Evolutionary conservation across 1,140 invertebrate genomes (phyloP), one percentile per base, ranked within the genome.

Genomic region (Pseudomyrmex pallidus): DNA sequence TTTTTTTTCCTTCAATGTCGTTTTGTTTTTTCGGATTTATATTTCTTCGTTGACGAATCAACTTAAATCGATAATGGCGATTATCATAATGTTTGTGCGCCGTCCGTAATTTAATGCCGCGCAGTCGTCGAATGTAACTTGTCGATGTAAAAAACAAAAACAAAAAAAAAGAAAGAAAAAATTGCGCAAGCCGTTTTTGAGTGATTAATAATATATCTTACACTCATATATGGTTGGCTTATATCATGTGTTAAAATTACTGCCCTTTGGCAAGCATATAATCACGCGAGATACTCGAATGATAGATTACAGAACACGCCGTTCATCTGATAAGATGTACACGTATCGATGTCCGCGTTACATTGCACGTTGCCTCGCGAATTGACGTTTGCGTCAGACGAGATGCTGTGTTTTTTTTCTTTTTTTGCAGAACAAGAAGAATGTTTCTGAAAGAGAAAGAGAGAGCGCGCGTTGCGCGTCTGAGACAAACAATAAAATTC

Each of bases 191-290:
- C 17, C 13, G 20, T 17, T 77, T 35, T 77, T 67, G 74, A 77
- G 50, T 57, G 74, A 77, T 77, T 77, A 77, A 77, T 77, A 67
- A 77, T 77, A 77, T 46, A 15, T 50, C 44, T 57, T 57, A 77
- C 22, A 56, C 56, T 44, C 50, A 68, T 56, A 46, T 10, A 13
- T 10, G 17, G 4, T 7, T 48, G 4, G 63, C 50, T 67, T 67
- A 12, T 67, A 77, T 77, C 52, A 68, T 22, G 74, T 67, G 74
- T 77, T 67, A 77, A 77, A 77, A 67, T 77, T 77, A 35, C 50
- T 77, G 63, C 63, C 50, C 63, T 77, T 77, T 54, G 74, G 35
- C 74, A 77, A 48, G 48, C 63, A 2, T 77, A 68, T 77, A 77
- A 77, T 77, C 74, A 68, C 12, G 35, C 35, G 50, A 77, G 50